phyloP scores from a whole-genome alignment of 2,797 vertebrate species.

The Vespertilio murinus region DNA sequence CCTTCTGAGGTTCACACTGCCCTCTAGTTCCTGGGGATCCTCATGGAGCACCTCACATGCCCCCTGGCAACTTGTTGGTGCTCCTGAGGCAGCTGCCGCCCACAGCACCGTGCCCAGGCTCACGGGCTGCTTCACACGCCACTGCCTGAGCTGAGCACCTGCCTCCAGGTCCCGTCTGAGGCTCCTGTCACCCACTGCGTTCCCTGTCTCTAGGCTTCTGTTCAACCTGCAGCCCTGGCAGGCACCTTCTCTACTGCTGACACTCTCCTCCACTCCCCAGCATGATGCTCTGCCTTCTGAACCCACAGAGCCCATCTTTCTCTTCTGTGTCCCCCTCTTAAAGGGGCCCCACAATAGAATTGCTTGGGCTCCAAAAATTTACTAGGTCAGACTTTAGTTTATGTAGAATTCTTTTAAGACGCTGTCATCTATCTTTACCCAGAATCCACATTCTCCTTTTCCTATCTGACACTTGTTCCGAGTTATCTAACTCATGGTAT shows the following conservation, averaged over 20 bases:
- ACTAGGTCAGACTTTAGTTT: not conserved
- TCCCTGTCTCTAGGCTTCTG: not conserved
- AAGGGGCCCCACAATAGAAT: not conserved
- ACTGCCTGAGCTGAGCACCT: not conserved
- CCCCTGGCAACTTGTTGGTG: not conserved
- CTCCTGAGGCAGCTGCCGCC: not conserved
- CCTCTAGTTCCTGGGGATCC: not conserved
- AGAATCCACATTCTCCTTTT: not conserved
- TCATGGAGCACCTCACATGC: not conserved
- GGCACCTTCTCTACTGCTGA: fast-evolving
- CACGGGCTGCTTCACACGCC: not conserved
- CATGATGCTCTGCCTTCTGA: not conserved
- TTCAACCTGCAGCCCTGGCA: not conserved
- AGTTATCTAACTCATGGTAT: not conserved
- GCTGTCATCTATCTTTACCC: not conserved
- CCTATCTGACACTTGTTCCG: not conserved
- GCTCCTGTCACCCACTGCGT: too few species aligned
- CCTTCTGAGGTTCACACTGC: not conserved
- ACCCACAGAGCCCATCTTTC: not conserved
- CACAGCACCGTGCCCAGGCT: not conserved
- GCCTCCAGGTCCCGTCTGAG: not conserved
- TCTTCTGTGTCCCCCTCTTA: not conserved
- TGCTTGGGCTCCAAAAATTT: not conserved
- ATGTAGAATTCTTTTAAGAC: not conserved
- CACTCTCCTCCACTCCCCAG: not conserved